Percentiles rank a stretch among this genome's conserved stretches.
Conservation (phyloP, 2,888 invertebrate genomes). For the Smittia sp. region DNA sequence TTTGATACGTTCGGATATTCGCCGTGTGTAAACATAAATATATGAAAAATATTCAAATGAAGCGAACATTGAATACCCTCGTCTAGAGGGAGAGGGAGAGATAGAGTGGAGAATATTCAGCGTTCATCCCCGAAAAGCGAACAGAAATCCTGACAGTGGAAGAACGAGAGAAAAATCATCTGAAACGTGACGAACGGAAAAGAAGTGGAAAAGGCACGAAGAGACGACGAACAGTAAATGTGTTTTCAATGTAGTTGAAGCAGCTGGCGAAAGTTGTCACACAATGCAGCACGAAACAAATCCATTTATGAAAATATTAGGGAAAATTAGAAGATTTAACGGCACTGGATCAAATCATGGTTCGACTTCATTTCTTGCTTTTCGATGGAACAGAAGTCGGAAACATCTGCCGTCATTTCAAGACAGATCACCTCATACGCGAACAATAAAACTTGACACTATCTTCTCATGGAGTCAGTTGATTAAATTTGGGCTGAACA, state of each 20-base stretch:
- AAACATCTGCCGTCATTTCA: too few species aligned
- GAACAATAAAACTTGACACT: too few species aligned
- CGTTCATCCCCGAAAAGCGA: slow-evolving; percentile 16
- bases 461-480: too few species aligned
- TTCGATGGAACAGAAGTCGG: too few species aligned
- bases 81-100: not conserved
- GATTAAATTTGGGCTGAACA: too few species aligned
- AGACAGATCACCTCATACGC: too few species aligned
- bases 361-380: too few species aligned
- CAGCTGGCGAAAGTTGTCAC: slow-evolving; percentile 32
- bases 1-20: slow-evolving; percentile 30
- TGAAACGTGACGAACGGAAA: slow-evolving; percentile 21
- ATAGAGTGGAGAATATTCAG: not conserved
- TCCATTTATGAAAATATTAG: slow-evolving; percentile 37
- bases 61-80: slow-evolving; percentile 2
- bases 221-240: slow-evolving; percentile 29
- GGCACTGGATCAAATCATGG: too few species aligned
- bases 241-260: slow-evolving; percentile 38
- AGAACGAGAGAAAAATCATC: slow-evolving; percentile 29
- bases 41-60: slow-evolving; percentile 40
- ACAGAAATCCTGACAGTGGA: slow-evolving; percentile 36
- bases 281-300: slow-evolving; percentile 37
- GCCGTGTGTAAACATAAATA: slow-evolving; percentile 39
- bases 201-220: not conserved
- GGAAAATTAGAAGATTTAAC: not conserved